Evolutionary conservation across 2,113 vertebrate genomes (phyloP), one percentile per base, ranked within the genome.

Genomic region (Antigone vipio): DNA sequence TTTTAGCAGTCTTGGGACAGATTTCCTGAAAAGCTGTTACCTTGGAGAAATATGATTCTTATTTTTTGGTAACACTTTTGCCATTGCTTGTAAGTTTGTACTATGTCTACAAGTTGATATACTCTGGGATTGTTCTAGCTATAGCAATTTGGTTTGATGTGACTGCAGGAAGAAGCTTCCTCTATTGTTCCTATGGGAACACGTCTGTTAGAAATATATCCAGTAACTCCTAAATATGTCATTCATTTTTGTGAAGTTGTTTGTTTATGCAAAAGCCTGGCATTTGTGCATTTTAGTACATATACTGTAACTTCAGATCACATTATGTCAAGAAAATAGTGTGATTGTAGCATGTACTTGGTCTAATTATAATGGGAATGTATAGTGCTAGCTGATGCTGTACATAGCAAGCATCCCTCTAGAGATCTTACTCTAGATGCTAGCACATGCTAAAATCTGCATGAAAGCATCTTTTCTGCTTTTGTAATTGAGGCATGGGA

Each of bases 61-160:
- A 24, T 34, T 66, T 91, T 93, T 86, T 74, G 29, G 56, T 75
- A 79, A 75, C 11, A 15, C 45, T 82, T 92, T 73, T 92, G 50
- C 34, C 9, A 2, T 47, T 84, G 40, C 56, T 40, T 83, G 16
- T 74, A 83, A 66, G 30, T 52, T 75, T 83, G 60, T 67, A 64
- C 69, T 66, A 17, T 12, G 20, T 82, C 49, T 47, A 60, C n/a
- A 60, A 84, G 47, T 83, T 71, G 34, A 34, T 89, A 64, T 1
- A 2, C 24, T 35, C 42, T 56, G 77, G 22, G 69, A 76, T 91
- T 59, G 38, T 72, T 77, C 11, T 82, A 44, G 30, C 69, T 88
- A 24, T 5, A 75, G 38, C 56, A 6, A 11, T 50, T 69, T 75
- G 81, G 35, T 81, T 90, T 92, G 68, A 18, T 76, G 13, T 62